A percentile compares a stretch with the other conserved stretches of the same genome.
phyloP scores from a whole-genome alignment of 1,140 invertebrate genomes.

The Harlomillsia oculata region DNA sequence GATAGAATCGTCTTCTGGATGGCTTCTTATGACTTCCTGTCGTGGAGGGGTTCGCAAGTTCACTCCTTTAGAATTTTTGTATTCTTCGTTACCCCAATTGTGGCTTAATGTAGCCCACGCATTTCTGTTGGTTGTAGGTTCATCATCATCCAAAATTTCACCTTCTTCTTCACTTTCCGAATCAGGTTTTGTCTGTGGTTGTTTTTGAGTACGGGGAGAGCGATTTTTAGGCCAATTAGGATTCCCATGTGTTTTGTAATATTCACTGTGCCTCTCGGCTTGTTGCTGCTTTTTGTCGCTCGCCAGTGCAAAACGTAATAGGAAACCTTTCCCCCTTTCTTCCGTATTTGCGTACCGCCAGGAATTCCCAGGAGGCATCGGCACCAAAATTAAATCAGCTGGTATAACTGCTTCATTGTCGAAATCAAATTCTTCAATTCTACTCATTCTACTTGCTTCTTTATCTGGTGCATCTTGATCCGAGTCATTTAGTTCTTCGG shows the following conservation, averaged over 20 bases:
- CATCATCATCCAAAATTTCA: background rate
- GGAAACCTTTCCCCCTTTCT: slow-evolving; percentile 51
- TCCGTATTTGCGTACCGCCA: slow-evolving; percentile 57
- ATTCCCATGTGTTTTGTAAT: slow-evolving; percentile 55
- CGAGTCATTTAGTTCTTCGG: background rate
- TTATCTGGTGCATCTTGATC: slow-evolving; percentile 4
- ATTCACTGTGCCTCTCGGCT: slow-evolving; percentile 52
- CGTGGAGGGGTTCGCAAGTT: background rate
- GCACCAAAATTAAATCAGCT: slow-evolving; percentile 34
- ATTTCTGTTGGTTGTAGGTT: background rate
- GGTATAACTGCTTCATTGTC: slow-evolving; percentile 15
- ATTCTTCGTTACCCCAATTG: slow-evolving; percentile 10
- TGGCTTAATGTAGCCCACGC: slow-evolving; percentile 18
- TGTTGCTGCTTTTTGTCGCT: slow-evolving; percentile 52
- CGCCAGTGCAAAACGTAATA: slow-evolving; percentile 62
- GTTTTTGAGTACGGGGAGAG: no score
- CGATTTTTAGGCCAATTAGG: slow-evolving; percentile 51
- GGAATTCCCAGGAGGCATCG: slow-evolving; percentile 54
- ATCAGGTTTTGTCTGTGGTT: background rate
- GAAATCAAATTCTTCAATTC: slow-evolving; percentile 20
- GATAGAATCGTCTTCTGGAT: background rate
- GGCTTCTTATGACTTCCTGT: background rate
- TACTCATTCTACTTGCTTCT: no score
- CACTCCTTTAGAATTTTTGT: background rate
- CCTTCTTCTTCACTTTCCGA: background rate